Percentiles rank a stretch among this genome's conserved stretches.
These are phyloP conservation scores for Parelbella ahira DNA, from an alignment of 2,888 invertebrate genomes.

Conservation along the genomic window DNA sequence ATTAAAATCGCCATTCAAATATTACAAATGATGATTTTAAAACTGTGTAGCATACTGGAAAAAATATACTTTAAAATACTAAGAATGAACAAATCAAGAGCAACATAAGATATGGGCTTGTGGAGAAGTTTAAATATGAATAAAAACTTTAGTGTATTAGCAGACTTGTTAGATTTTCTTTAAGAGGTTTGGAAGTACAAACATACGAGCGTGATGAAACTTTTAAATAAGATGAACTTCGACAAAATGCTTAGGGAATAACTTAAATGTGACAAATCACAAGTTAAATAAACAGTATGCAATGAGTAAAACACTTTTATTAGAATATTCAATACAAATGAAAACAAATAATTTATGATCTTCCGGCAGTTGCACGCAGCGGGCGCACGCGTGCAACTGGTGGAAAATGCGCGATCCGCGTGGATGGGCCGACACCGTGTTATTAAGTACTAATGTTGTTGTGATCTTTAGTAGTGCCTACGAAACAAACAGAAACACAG, in stretches of 20 bases:
- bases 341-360: conserved; percentile 55
- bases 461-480: conserved; percentile 54
- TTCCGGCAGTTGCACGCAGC: conserved; percentile 73
- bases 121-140: too few relatives aligned
- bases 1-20: too few relatives aligned
- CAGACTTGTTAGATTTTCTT: too few relatives aligned
- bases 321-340: conserved; percentile 43
- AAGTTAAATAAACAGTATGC: conserved; percentile 1
- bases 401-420: conserved; percentile 69
- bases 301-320: conserved; percentile 42
- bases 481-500: conserved; percentile 31
- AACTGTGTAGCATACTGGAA: too few relatives aligned
- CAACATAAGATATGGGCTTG: too few relatives aligned
- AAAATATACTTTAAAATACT: too few relatives aligned
- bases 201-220: too few relatives aligned
- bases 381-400: conserved; percentile 64
- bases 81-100: too few relatives aligned
- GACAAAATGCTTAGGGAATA: not conserved
- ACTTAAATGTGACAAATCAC: not conserved
- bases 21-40: too few relatives aligned
- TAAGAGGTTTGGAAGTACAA: too few relatives aligned
- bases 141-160: too few relatives aligned
- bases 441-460: conserved; percentile 50
- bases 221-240: too few relatives aligned
- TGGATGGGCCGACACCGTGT: conserved; percentile 65